These are phyloP conservation scores for Strix occidentalis DNA, from an alignment of 2,797 vertebrate genomes.

Conservation along the genomic window DNA sequence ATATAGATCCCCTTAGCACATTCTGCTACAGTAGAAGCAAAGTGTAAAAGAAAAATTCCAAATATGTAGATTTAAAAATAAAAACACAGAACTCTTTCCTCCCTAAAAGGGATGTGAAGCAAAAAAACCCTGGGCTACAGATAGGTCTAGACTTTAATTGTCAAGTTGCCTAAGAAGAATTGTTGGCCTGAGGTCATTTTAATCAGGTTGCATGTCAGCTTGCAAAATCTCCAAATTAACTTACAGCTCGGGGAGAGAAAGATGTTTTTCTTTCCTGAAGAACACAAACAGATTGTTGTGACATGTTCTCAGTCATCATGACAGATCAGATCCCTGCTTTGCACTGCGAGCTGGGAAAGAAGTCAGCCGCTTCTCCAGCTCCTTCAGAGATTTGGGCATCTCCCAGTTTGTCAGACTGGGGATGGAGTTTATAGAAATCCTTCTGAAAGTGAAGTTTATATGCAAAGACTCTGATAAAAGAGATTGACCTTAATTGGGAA, in stretches of 20 bases:
- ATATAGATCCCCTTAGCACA: conserved; percentile 53
- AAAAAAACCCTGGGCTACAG: not conserved
- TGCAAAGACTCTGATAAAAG: conserved; percentile 58
- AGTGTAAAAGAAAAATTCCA: conserved; percentile 57
- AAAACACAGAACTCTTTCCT: conserved; percentile 38
- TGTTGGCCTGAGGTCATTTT: conserved; percentile 76
- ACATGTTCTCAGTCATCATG: conserved; percentile 77
- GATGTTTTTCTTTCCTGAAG: conserved; percentile 75
- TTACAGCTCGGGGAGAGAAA: conserved; percentile 73
- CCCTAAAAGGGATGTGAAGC: conserved; percentile 26
- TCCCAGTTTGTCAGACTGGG: conserved; percentile 52
- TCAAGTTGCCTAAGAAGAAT: conserved; percentile 67
- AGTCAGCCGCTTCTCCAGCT: not conserved
- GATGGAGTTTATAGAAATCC: conserved; percentile 58
- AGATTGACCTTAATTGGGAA: conserved; percentile 58
- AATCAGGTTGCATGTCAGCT: conserved; percentile 78
- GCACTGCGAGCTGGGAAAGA: not conserved
- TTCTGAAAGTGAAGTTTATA: conserved; percentile 53
- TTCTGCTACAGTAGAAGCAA: conserved; percentile 43
- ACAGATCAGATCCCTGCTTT: conserved; percentile 73
- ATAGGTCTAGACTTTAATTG: conserved; percentile 70
- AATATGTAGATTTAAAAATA: conserved; percentile 68
- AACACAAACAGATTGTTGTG: conserved; percentile 79
- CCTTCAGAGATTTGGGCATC: conserved; percentile 48
- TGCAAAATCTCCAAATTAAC: conserved; percentile 79